A percentile compares a stretch with the other conserved stretches of the same genome.
phyloP scores from a whole-genome alignment of 2,888 invertebrate species.

The Drosophila differens region DNA sequence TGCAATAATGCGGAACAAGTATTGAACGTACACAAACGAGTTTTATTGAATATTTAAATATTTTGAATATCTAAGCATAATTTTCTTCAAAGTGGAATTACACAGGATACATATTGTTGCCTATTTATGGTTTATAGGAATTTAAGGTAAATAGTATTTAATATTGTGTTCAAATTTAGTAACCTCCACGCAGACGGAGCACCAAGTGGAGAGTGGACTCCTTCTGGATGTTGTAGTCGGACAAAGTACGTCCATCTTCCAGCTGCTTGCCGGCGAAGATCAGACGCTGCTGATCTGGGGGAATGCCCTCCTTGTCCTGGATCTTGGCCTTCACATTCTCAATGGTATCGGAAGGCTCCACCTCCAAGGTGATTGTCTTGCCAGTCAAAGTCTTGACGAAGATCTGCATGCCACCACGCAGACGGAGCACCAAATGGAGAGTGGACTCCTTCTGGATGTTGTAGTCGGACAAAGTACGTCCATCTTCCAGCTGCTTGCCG shows the following conservation, averaged over 20 bases:
- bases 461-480: too few relatives aligned
- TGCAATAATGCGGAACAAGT: background rate
- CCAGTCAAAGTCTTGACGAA: constrained; percentile 53
- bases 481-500: constrained; percentile 44
- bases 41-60: constrained; percentile 36
- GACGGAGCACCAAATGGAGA: constrained; percentile 40
- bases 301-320: constrained; percentile 53
- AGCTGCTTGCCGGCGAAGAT: constrained; percentile 37
- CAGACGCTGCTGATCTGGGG: constrained; percentile 45
- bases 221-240: constrained; percentile 41
- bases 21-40: constrained; percentile 20
- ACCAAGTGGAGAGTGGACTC: constrained; percentile 40
- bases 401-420: constrained; percentile 50
- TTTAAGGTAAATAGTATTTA: background rate
- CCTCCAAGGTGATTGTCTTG: constrained; percentile 54
- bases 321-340: constrained; percentile 55
- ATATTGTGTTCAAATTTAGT: constrained; percentile 24
- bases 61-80: constrained; percentile 19
- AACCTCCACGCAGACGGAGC: constrained; percentile 39
- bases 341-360: constrained; percentile 48
- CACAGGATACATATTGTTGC: constrained; percentile 22
- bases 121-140: constrained; percentile 8
- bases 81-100: constrained; percentile 25
- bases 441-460: constrained; percentile 43
- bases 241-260: constrained; percentile 34